These are phyloP conservation scores for Mythimna pallens DNA, from an alignment of 2,888 invertebrate species.

Conservation along the genomic window DNA sequence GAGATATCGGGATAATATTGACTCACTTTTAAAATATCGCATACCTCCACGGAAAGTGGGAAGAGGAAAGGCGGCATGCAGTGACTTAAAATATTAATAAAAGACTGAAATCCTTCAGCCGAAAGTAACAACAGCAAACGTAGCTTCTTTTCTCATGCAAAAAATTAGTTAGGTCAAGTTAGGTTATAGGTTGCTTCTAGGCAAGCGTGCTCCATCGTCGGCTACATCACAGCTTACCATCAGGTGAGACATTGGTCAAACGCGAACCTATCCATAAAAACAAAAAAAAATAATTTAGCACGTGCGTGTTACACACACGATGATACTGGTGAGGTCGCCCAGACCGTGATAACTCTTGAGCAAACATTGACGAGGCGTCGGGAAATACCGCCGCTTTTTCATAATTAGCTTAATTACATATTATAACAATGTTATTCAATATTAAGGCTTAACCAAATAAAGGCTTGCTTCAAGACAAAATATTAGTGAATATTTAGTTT, in stretches of 20 bases:
- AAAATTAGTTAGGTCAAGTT: no score
- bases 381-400: background rate
- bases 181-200: no score
- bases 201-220: no score
- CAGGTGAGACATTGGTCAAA: no score
- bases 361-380: conserved; percentile 24
- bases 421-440: conserved; percentile 13
- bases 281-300: background rate
- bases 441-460: conserved; percentile 7
- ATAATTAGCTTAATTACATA: conserved; percentile 20
- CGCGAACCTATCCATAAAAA: no score
- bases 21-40: background rate
- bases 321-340: conserved; percentile 1
- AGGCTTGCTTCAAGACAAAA: conserved; percentile 3
- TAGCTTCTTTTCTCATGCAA: background rate
- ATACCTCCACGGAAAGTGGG: no score
- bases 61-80: background rate
- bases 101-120: background rate
- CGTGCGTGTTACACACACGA: conserved; percentile 1
- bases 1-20: background rate
- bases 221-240: no score
- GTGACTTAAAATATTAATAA: background rate
- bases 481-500: conserved; percentile 23
- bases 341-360: conserved; percentile 3
- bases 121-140: background rate